Conservation (phyloP, 2,797 vertebrate species). For the Natrix natrix region DNA sequence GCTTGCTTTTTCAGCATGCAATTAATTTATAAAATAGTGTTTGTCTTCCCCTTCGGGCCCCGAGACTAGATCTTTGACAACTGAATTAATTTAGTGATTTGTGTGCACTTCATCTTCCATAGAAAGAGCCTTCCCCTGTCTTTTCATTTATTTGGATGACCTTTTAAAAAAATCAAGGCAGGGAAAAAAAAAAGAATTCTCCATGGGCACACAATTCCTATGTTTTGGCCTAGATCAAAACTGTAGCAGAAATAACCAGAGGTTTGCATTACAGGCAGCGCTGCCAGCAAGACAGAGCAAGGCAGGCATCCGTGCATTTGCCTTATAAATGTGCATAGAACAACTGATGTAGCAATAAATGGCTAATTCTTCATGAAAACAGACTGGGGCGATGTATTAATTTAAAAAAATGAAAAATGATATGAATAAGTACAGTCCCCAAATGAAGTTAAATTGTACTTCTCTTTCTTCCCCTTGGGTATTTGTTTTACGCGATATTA, state of each 20-base stretch:
- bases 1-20: background rate
- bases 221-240: background rate
- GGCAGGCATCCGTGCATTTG: background rate
- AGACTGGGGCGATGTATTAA: background rate
- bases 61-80: background rate
- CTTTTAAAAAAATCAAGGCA: slow-evolving; percentile 25
- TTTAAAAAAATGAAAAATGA: background rate
- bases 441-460: slow-evolving; percentile 13
- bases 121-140: background rate
- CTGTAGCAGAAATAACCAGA: slow-evolving; percentile 25
- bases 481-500: slow-evolving; percentile 21
- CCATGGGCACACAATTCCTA: background rate
- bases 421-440: background rate
- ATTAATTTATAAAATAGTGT: slow-evolving; percentile 4
- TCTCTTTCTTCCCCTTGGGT: background rate
- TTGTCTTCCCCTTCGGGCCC: background rate
- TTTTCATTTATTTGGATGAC: background rate
- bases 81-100: slow-evolving; percentile 22
- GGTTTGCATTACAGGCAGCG: background rate
- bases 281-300: background rate
- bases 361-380: background rate
- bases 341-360: background rate
- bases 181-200: background rate
- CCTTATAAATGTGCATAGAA: background rate
- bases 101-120: slow-evolving; percentile 7